Percentiles rank a stretch among this genome's conserved stretches.
Evolutionary conservation across 2,113 vertebrate genomes (phyloP).

Genomic region (Piprites chloris): DNA sequence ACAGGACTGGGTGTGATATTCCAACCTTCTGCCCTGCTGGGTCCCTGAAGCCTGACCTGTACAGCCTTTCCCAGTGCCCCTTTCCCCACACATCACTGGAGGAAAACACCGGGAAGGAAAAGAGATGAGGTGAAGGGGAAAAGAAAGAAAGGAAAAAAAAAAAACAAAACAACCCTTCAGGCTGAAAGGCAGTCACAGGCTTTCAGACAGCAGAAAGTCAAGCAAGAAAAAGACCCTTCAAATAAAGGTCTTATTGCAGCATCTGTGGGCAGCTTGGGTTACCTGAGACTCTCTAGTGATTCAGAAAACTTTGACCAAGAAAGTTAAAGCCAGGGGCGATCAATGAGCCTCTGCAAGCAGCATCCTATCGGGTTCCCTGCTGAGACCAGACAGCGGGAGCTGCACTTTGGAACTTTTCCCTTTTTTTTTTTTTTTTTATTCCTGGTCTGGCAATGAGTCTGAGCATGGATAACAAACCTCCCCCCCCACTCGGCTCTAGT

Average conservation of each 20-base stretch:
- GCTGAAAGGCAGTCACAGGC: not conserved
- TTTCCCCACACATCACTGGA: not conserved
- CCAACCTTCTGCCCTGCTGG: not conserved
- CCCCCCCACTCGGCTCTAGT: not conserved
- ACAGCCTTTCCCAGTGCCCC: not conserved
- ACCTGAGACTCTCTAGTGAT: slow-evolving; percentile 66
- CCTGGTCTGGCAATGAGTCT: slow-evolving; percentile 1
- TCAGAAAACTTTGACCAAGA: slow-evolving; percentile 71
- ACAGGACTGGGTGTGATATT: not conserved
- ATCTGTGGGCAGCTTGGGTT: slow-evolving; percentile 63
- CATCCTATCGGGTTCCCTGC: slow-evolving; percentile 57
- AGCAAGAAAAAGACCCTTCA: slow-evolving; percentile 18
- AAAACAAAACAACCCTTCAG: not conserved
- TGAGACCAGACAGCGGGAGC: slow-evolving; percentile 13
- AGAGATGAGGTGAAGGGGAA: not conserved
- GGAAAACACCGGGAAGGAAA: not conserved
- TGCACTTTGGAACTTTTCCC: not conserved
- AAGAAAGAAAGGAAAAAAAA: not conserved
- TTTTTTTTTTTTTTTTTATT: not conserved
- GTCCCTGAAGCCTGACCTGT: not conserved
- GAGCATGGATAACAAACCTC: not conserved
- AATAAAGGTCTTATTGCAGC: slow-evolving; percentile 53
- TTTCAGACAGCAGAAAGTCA: slow-evolving; percentile 46
- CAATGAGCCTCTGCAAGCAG: slow-evolving; percentile 48
- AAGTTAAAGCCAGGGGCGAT: slow-evolving; percentile 69